phyloP scores from a whole-genome alignment of 2,888 invertebrate species.

The Brachypalpus laphriformis region DNA sequence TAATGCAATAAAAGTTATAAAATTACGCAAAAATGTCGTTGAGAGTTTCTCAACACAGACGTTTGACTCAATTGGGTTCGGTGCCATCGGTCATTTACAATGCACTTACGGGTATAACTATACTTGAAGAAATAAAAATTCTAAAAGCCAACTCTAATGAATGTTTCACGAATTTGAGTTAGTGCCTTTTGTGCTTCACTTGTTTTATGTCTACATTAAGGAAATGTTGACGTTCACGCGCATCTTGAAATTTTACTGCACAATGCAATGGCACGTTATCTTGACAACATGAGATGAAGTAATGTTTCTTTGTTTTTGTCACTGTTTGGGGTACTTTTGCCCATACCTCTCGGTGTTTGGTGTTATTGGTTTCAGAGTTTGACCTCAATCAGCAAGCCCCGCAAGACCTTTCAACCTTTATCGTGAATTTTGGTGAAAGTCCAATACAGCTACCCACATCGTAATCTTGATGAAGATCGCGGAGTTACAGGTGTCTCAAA shows the following conservation, averaged over 20 bases:
- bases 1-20: neutral
- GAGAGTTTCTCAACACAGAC: neutral
- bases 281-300: constrained; percentile 1
- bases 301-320: neutral
- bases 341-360: too few species aligned
- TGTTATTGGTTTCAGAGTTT: too few species aligned
- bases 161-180: constrained; percentile 11
- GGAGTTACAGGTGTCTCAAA: too few species aligned
- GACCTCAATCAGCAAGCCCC: too few species aligned
- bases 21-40: neutral
- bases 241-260: constrained; percentile 24
- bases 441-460: too few species aligned
- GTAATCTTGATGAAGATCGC: too few species aligned
- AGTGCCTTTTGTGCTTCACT: constrained; percentile 31
- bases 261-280: neutral
- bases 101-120: neutral
- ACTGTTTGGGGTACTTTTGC: neutral
- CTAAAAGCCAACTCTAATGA: constrained; percentile 25
- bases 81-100: neutral
- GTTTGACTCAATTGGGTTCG: neutral
- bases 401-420: too few species aligned
- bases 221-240: constrained; percentile 18
- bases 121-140: constrained; percentile 25
- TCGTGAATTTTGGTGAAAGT: too few species aligned
- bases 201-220: constrained; percentile 31